Evolutionary conservation across 2,113 vertebrate genomes (phyloP).

Genomic region (Pseudorectes ferrugineus): DNA sequence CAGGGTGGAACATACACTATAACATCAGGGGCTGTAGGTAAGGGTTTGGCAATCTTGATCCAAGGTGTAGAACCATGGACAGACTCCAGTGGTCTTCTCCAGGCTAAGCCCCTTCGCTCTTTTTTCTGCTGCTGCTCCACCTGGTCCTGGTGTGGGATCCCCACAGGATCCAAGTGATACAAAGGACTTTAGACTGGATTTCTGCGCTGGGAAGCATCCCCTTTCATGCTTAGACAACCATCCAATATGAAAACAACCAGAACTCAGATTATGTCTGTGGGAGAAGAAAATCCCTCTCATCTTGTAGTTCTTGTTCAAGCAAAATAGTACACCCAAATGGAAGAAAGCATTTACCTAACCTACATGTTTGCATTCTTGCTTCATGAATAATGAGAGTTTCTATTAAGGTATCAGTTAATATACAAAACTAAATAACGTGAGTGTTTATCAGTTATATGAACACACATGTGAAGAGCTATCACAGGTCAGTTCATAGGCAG

Average conservation of each 20-base stretch:
- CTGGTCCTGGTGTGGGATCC: not conserved
- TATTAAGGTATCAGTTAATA: not conserved
- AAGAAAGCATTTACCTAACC: not conserved
- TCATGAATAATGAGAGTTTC: not conserved
- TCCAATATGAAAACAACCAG: not conserved
- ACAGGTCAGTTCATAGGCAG: not conserved
- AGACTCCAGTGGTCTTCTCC: not conserved
- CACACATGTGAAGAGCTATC: rapidly evolving
- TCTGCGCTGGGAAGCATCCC: not conserved
- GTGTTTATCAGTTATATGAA: not conserved
- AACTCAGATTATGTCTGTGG: not conserved
- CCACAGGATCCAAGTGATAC: not conserved
- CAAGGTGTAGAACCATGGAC: not conserved
- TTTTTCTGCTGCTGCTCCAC: not conserved
- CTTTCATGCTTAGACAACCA: not conserved
- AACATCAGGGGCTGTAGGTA: not conserved
- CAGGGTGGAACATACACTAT: not conserved
- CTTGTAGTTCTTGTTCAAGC: not conserved
- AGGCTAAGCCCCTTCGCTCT: not conserved
- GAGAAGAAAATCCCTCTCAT: not conserved
- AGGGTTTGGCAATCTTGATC: not conserved
- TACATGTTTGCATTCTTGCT: not conserved
- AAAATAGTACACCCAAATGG: not conserved
- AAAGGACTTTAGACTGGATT: not conserved
- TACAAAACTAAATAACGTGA: not conserved